Evolutionary conservation across 2,113 vertebrate genomes (phyloP), one percentile per base, ranked within the genome.

Genomic region (Ciconia maguari): DNA sequence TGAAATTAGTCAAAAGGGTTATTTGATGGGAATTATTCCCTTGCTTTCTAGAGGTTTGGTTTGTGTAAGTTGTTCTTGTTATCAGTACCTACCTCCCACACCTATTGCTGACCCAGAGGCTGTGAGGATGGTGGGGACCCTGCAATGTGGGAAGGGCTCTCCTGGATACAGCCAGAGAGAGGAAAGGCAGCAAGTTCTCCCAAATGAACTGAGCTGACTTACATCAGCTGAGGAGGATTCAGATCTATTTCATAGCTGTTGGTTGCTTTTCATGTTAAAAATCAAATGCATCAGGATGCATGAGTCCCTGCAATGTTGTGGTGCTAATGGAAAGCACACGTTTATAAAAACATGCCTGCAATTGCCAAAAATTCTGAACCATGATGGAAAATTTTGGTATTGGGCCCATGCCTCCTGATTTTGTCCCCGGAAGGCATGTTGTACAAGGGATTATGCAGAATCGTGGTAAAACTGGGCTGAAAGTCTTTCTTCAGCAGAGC

Each of bases 91-190:
- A 41, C 32, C 15, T 58, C 29, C 13, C 2, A 8, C 1, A 2
- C 65, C 48, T 87, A 9, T 32, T 0, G 0, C 55, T 62, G 41
- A 26, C 16, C 29, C 1, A 2, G 34, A 32, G 30, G 15, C 61
- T 77, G 36, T 48, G 51, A 94, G 55, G 46, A 34, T 11, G 3
- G 36, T 49, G 46, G 15, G 29, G 46, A 69, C 52, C 16, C 34
- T 57, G 12, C 18, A 9, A 2, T 46, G 32, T 66, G 27, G 55
- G 27, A 89, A 80, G 42, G 21, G 6, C 25, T 76, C 5, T 61
- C 8, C 42, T 69, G 44, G 49, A 7, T 55, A 30, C n/a, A 74
- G 29, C 62, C 46, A 34, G 21, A 69, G 32, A 58, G 13, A 38
- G 29, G 22, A 61, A 80, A 58, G 65, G 34, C 25, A 77, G 6